A percentile compares a stretch with the other conserved stretches of the same genome.
Evolutionary conservation across 2,888 invertebrate genomes (phyloP).

Genomic region (Cephus pygmeus): DNA sequence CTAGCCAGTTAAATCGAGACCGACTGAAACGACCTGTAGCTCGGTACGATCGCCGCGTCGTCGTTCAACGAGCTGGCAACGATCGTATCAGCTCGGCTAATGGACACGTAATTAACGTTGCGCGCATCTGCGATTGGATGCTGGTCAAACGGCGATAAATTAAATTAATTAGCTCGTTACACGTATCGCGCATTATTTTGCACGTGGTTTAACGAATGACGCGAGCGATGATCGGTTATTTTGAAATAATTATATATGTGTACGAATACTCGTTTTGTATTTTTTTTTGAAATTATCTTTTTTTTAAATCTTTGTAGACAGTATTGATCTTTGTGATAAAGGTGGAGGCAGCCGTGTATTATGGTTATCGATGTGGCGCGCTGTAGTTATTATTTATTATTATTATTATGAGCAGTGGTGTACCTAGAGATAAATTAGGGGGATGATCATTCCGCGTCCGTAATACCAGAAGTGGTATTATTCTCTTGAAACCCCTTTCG

Average conservation of each 20-base stretch:
- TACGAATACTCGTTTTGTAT: too few relatives aligned
- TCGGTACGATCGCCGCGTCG: background rate
- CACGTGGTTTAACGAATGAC: conserved; percentile 2
- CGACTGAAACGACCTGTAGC: background rate
- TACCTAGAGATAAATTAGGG: too few relatives aligned
- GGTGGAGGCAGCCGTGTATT: fast-evolving
- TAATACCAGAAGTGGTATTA: conserved; percentile 37
- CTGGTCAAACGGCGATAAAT: conserved; percentile 57
- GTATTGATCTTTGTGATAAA: too few relatives aligned
- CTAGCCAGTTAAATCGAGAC: background rate
- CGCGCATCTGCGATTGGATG: conserved; percentile 56
- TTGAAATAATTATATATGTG: background rate
- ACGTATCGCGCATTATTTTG: conserved; percentile 29
- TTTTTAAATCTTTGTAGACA: too few relatives aligned
- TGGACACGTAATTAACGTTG: conserved; percentile 56
- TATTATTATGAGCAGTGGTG: too few relatives aligned
- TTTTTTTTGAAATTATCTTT: too few relatives aligned
- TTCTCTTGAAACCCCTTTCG: conserved; percentile 23
- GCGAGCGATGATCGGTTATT: background rate
- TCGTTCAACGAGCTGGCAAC: conserved; percentile 20
- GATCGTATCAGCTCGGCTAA: conserved; percentile 55
- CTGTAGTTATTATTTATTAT: too few relatives aligned
- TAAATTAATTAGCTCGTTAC: conserved; percentile 60
- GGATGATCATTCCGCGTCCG: conserved; percentile 37
- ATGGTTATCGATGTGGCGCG: too few relatives aligned